Base-by-base conservation (phyloP, 2,113 vertebrate species). In the Embiotoca jacksoni region DNA sequence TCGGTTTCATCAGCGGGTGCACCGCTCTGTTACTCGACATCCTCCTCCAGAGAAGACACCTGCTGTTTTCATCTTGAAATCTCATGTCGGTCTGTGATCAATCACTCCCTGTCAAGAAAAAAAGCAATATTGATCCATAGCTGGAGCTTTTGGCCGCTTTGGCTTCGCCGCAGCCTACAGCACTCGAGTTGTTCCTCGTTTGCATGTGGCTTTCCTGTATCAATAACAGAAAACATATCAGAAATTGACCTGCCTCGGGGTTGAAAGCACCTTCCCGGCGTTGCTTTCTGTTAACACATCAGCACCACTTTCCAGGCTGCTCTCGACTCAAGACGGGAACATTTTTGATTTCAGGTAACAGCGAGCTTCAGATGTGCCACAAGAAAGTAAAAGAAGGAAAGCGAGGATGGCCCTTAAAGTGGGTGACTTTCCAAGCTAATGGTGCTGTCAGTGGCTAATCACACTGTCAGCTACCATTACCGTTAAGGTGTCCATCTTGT, bases 401-500 rank as follows among this genome's bases (percentile, higher is more conserved):
- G 79, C 33, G 70, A 83, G 80, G 64, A 67, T 23, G 41, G 64
- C 55, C 53, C 79, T 66, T 78, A 82, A 84, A 89, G 88, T 87
- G 82, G 78, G 63, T 59, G 88, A 85, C 89, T 87, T 85, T 88
- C 58, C 72, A 14, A 73, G 88, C 83, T 94, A 94, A 92, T 92
- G 61, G 78, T 67, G 82, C 75, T 91, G 86, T 89, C 87, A 87
- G 57, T 83, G 89, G 85, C 88, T 94, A 95, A 95, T 95, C 95
- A 92, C 49, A 82, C 89, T 92, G 90, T 94, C 91, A 90, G 83
- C 85, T 84, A 87, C 83, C 90, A 67, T 93, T 94, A 94, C 87
- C 69, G 89, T 90, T 90, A 78, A 53, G 79, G 74, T 75, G 76
- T 89, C 88, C 75, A 68, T 75, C 67, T 92, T 86, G 86, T 90